Conservation (phyloP, 2,797 vertebrate species). For the Pantherophis vulpinus region DNA sequence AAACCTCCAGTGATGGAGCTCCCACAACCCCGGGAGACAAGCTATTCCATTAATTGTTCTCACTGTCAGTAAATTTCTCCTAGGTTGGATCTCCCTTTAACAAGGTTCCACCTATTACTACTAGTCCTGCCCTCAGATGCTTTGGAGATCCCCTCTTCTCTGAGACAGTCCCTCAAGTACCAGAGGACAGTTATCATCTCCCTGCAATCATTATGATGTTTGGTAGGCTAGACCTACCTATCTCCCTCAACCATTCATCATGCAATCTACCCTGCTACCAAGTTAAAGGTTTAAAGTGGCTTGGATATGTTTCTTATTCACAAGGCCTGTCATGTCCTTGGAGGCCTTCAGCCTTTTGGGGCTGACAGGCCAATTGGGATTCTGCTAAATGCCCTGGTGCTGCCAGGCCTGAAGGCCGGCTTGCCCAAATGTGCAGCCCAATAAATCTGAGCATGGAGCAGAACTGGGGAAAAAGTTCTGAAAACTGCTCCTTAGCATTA, state of each 20-base stretch:
- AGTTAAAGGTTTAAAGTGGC: not conserved
- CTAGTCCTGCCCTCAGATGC: no score
- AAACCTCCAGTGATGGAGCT: not conserved
- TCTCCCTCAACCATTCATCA: not conserved
- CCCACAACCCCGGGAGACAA: not conserved
- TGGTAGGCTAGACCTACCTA: not conserved
- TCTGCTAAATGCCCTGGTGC: not conserved
- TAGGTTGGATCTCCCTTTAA: no score
- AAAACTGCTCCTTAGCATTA: not conserved
- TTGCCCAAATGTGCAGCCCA: not conserved
- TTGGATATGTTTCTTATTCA: not conserved
- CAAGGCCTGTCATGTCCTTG: not conserved
- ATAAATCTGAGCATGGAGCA: not conserved
- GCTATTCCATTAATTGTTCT: not conserved
- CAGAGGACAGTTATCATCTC: not conserved
- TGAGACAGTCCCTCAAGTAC: not conserved
- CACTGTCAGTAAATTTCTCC: not conserved
- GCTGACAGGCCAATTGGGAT: not conserved
- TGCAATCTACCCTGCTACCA: not conserved
- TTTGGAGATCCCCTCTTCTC: no score
- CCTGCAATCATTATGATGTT: not conserved
- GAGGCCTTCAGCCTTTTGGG: not conserved
- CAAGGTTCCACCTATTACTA: no score
- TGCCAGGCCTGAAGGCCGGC: not conserved
- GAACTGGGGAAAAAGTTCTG: not conserved